Conservation (phyloP, 2,797 vertebrate genomes). For the Sebastes steindachneri region DNA sequence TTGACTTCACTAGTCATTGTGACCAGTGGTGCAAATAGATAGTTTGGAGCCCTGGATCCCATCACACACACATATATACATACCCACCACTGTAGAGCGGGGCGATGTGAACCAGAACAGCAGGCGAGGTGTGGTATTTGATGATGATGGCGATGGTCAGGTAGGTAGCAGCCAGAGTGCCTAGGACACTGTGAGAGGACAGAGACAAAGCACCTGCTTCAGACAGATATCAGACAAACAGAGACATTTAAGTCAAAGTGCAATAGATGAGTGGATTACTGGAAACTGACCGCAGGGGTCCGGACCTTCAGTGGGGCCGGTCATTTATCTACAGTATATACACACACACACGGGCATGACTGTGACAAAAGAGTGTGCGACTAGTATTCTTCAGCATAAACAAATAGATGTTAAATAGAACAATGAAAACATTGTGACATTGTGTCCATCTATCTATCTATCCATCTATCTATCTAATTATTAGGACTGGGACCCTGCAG, state of each 20-base stretch:
- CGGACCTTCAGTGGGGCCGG: not conserved
- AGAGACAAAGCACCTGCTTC: conserved; percentile 4
- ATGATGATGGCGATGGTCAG: conserved; percentile 87
- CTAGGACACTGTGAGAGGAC: conserved; percentile 85
- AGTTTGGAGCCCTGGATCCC: not conserved
- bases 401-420: not conserved
- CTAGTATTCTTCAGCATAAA: not conserved
- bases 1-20: not conserved
- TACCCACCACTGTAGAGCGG: conserved; percentile 79
- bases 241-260: not conserved
- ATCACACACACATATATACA: not conserved
- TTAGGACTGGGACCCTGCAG: too few relatives aligned
- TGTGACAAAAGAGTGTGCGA: not conserved
- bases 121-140: conserved; percentile 85
- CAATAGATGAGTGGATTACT: not conserved
- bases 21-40: not conserved
- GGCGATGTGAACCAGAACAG: conserved; percentile 50
- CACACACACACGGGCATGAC: not conserved
- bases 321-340: not conserved
- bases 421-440: not conserved
- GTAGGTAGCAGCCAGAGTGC: conserved; percentile 92
- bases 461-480: too few relatives aligned
- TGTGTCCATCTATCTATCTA: too few relatives aligned
- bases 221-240: not conserved
- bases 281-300: not conserved